Base-by-base conservation (phyloP, 2,797 vertebrate genomes). In the Astyanax mexicanus region DNA sequence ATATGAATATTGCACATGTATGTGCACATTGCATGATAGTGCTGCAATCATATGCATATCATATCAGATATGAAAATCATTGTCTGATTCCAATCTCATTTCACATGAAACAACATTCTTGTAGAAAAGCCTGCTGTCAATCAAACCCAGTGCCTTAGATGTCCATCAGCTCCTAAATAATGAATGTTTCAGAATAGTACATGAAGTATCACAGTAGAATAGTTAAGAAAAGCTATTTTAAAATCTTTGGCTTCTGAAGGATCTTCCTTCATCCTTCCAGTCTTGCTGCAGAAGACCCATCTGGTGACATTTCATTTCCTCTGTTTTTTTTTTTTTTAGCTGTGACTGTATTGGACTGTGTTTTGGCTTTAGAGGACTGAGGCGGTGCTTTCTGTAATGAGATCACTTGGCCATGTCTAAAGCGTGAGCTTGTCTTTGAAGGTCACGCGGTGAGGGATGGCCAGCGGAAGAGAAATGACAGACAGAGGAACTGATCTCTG, bases 211-310 rank as follows among this genome's bases (percentile, higher is more conserved):
- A 3, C 3, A 5, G 25, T 61, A 17, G 61, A 44, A 7, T 3
- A 7, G 12, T 2, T 12, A 27, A 44, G 8, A 40, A 40, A 37
- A 0, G 11, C 8, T 47, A 5, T 29, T 7, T 47, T 72, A 44
- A 23, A 45, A 58, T 62, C n/a, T 37, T 11, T 23, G 40, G 3
- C 60, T 25, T 38, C 17, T 70, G 19, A 60, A 37, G 25, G 15
- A 1, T 73, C 19, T n/a, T 72, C 29, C 19, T 21, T n/a, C n/a
- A n/a, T n/a, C n/a, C n/a, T n/a, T n/a, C n/a, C 60, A 45, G 38
- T 67, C n/a, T 44, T 66, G 25, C 65, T 67, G 61, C 29, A 74
- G 62, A 66, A 55, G 6, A 45, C 42, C 17, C 72, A 15, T 58
- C 29, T 49, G 64, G 54, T 38, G 61, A 40, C 42, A 75, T 68